phyloP scores from a whole-genome alignment of 2,113 vertebrate species.

The Tenrec ecaudatus region DNA sequence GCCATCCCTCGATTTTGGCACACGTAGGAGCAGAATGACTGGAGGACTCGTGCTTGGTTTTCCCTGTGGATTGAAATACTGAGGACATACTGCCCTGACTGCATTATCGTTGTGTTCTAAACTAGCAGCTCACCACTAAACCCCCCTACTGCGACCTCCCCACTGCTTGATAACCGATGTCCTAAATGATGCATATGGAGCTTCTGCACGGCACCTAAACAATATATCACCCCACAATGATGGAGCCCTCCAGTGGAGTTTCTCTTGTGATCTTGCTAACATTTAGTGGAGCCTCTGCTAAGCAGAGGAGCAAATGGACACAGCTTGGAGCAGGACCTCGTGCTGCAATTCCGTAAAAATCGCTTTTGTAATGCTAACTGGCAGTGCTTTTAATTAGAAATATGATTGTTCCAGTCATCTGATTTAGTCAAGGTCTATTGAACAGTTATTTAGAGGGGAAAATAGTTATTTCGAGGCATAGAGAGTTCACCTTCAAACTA shows the following conservation, averaged over 20 bases:
- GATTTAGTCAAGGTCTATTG: too few species aligned
- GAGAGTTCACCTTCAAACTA: neutral
- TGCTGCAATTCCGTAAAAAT: conserved; percentile 29
- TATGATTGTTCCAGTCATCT: neutral
- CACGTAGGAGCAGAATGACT: neutral
- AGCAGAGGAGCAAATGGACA: conserved; percentile 30
- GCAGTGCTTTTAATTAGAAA: conserved; percentile 52
- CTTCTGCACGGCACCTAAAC: neutral
- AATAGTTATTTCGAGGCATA: neutral
- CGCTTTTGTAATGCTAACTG: conserved; percentile 55
- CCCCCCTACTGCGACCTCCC: too few species aligned
- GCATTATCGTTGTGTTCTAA: neutral
- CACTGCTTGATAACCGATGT: neutral
- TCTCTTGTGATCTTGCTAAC: neutral
- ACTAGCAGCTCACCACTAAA: neutral
- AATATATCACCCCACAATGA: neutral
- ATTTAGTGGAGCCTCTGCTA: neutral
- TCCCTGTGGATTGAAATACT: conserved; percentile 3
- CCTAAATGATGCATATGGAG: neutral
- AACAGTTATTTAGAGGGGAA: neutral
- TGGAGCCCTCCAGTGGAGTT: neutral
- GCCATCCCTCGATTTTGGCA: neutral
- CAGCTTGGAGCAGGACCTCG: neutral
- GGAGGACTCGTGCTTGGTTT: neutral
- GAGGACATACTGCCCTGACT: neutral